Evolutionary conservation across 2,797 vertebrate genomes (phyloP).

Genomic region (Florisuga fusca): DNA sequence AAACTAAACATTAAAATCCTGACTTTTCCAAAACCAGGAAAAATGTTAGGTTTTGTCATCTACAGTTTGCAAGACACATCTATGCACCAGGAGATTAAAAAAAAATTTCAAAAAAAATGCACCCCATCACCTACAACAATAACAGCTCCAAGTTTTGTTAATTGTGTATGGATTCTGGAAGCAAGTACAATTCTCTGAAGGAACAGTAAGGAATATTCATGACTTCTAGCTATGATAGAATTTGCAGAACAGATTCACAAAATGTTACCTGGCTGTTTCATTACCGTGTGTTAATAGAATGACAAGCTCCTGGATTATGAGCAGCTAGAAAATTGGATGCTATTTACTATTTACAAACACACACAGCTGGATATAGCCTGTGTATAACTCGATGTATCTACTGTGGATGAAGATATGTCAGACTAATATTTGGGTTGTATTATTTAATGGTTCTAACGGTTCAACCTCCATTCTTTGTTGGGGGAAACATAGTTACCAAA

Average conservation of each 20-base stretch:
- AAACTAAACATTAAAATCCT: neutral
- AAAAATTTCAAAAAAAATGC: too few relatives aligned
- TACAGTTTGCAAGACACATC: neutral
- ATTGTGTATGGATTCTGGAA: neutral
- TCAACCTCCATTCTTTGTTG: too few relatives aligned
- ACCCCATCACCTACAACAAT: neutral
- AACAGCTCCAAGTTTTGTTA: neutral
- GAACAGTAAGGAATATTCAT: neutral
- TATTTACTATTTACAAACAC: neutral
- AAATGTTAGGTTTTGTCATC: neutral
- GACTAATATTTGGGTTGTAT: neutral
- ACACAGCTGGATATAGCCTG: neutral
- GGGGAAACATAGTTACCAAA: too few relatives aligned
- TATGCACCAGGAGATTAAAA: too few relatives aligned
- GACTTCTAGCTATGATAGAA: neutral
- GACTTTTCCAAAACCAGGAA: neutral
- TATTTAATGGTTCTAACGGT: neutral
- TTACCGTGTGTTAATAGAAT: neutral
- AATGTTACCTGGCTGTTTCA: neutral
- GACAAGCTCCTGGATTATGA: neutral
- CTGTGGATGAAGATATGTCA: neutral
- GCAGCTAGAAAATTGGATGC: neutral
- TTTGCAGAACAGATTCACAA: neutral
- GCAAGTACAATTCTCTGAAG: neutral
- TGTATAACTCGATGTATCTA: neutral